Base-by-base conservation (phyloP, 2,113 vertebrate genomes). In the Misgurnus anguillicaudatus region DNA sequence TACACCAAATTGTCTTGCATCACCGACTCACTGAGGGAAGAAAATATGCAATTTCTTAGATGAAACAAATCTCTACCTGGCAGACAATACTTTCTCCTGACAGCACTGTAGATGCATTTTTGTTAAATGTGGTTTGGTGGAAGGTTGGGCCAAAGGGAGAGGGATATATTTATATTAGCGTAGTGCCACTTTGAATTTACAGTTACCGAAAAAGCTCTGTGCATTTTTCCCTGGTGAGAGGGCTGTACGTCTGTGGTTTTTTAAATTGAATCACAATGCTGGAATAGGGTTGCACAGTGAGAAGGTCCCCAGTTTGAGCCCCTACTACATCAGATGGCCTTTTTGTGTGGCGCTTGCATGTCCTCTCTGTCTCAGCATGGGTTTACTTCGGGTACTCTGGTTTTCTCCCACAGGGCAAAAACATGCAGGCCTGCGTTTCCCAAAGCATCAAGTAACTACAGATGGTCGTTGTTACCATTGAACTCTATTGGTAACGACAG, bases 161-260 rank as follows among this genome's bases (percentile, higher is more conserved):
- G 72, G 47, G 39, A 62, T 74, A 41, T 61, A 61, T 74, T 58
- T 74, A 74, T 57, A 74, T 74, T 74, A 47, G 39, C 24, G 38
- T 0, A 21, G 57, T 45, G 53, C 21, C 57, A 21, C 71, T 60
- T 74, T 74, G 53, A 61, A 60, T 60, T 61, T 71, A 57, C 36
- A 36, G 69, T 13, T 72, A 6, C 51, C 13, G 71, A 45, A 60
- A 51, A 45, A 74, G 41, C 57, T 74, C 16, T 45, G 19, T 60
- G 71, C 31, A 14, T 74, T 47, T 61, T 19, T 74, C 71, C 24
- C 71, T 9, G 47, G 24, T 24, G 10, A 38, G 36, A 16, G 31
- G 47, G 36, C 57, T 31, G 57, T 74, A 21, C 31, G 41, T 45
- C 45, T 72, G 41, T 41, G 69, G 51, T 63, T 69, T 75, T 65